These are phyloP conservation scores for Trissoscelio sp. DNA, from an alignment of 2,888 invertebrate species.

Conservation along the genomic window DNA sequence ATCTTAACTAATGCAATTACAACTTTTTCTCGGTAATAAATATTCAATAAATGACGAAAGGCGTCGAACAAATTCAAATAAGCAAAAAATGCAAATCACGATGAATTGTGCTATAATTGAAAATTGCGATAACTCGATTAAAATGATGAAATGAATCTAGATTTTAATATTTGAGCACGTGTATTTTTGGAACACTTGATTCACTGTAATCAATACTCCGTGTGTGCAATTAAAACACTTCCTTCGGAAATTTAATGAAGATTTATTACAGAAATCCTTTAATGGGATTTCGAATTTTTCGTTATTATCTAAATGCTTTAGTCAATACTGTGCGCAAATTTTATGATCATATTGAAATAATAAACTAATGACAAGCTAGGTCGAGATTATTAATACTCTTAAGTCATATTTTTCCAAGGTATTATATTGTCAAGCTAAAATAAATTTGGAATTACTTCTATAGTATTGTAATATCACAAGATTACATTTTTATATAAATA, in stretches of 20 bases:
- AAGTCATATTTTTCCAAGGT: too few relatives aligned
- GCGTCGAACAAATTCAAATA: not conserved
- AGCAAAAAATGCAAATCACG: not conserved
- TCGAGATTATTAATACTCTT: too few relatives aligned
- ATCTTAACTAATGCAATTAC: conserved; percentile 53
- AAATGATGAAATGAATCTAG: not conserved
- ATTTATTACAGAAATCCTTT: not conserved
- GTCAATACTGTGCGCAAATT: not conserved
- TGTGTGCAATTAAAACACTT: not conserved
- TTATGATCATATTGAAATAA: not conserved
- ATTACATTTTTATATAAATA: too few relatives aligned
- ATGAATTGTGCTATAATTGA: not conserved
- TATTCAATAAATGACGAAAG: conserved; percentile 20
- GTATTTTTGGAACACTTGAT: not conserved
- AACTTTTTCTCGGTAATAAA: conserved; percentile 40
- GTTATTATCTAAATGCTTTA: not conserved
- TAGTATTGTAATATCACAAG: too few relatives aligned
- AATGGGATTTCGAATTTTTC: not conserved
- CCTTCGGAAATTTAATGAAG: not conserved
- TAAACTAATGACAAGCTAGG: too few relatives aligned
- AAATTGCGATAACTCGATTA: not conserved
- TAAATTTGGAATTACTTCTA: too few relatives aligned
- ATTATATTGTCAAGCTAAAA: too few relatives aligned
- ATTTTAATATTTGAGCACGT: too few relatives aligned
- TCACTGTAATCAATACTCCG: not conserved